Base-by-base conservation (phyloP, 2,797 vertebrate genomes). In the Harpagifer antarcticus region DNA sequence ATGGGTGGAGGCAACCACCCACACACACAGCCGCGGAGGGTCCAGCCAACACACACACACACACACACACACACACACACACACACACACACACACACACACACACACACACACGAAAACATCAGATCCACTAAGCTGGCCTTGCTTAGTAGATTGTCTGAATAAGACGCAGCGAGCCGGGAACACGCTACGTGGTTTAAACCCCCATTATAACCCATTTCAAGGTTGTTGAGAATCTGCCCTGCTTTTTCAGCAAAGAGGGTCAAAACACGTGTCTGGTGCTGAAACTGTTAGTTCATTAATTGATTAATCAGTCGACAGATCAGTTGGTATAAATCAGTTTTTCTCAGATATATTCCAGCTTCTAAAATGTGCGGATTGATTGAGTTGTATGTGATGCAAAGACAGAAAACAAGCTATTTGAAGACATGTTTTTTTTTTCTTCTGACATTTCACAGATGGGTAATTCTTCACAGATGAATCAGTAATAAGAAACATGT, bases 1-100 rank as follows among this genome's bases (percentile, higher is more conserved):
- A 93, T 92, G 75, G 76, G 89, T 81, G 85, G 70, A 86, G 81
- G 84, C 86, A 88, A 83, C 89, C 89, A 91, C 87, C 88, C 88
- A 89, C 89, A 72, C 76, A 80, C 86, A 86, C 69, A 74, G 79
- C 82, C 66, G 55, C 1, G 80, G 86, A 86, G 82, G 82, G 85
- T 86, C 86, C 68, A 40, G 40, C 42, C 19, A 40, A 76, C 55
- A 59, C 64, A 68, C 16, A 47, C 48, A 47, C 45, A 47, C 45
- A 47, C 16, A 47, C 61, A 45, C 14, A 73, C 61, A 47, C 68
- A 68, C 67, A 66, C 50, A 74, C 68, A 77, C 56, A 72, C 33
- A 33, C 33, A 33, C 33, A 61, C 59, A 47, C 56, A 58, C 40
- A 19, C 55, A 37, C 48, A 49, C 75, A 73, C 54, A 52, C 50